Evolutionary conservation across 1,140 invertebrate genomes (phyloP), one percentile per base, ranked within the genome.

Genomic region (Venustaconcha ellipsiformis): DNA sequence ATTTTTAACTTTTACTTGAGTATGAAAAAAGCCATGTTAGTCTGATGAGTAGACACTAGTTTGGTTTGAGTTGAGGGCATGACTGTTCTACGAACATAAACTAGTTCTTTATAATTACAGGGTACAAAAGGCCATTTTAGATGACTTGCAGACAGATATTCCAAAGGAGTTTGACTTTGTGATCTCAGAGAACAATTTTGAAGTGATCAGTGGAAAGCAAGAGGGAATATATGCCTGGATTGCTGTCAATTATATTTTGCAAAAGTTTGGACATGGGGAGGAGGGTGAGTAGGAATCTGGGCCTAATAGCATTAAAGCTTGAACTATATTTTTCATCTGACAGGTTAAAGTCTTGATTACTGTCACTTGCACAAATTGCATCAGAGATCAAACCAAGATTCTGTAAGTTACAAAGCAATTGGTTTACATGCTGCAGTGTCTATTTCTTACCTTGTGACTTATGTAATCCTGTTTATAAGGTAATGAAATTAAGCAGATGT

Each of bases 221-320:
- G 92, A 93, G 84, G 92, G 92, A 1, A 90, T 93, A 20, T 93
- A 92, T 86, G 91, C 90, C 17, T 93, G 92, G 92, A 91, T 92
- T 64, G 90, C 92, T 58, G 89, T 92, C 48, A 93, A 93, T 80
- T 92, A 92, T 82, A 86, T 90, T 37, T 83, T 92, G 5, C 89
- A 91, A 37, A 86, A 89, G 66, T 92, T 92, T 86, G 84, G 88
- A 71, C 89, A 91, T 78, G 84, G 87, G 17, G 70, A 81, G 68
- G 78, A 81, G 72, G 87, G 84, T 48, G 37, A 48, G 37, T 48
- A 48, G 37, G 37, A 48, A 48, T 48, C 37, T 48, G 37, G 37
- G 37, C 37, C 37, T 48, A 48, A 48, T 48, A 48, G 37, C 37
- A 48, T 48, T 48, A 48, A 48, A 6, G 11, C 37, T 48, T 48